These are phyloP conservation scores for Tachysurus fulvidraco DNA, from an alignment of 2,113 vertebrate species.

Conservation along the genomic window DNA sequence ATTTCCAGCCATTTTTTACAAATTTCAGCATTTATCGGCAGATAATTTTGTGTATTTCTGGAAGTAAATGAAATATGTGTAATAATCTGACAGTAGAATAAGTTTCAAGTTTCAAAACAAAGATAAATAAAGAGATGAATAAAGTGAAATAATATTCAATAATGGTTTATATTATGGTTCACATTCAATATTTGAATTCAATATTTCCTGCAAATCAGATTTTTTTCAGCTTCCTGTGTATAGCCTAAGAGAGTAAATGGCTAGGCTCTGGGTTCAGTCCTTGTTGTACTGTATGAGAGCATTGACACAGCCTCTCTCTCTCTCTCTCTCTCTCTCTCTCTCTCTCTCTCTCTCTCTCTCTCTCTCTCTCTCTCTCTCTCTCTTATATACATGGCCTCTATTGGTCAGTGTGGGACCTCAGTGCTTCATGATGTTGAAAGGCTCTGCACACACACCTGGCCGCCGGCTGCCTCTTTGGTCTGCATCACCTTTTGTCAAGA, in stretches of 20 bases:
- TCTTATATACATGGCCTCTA: conserved; percentile 53
- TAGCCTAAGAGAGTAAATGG: background rate
- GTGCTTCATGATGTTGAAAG: conserved; percentile 68
- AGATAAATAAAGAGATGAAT: background rate
- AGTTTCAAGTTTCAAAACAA: background rate
- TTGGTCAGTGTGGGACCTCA: conserved; percentile 63
- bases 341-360: conserved; percentile 6
- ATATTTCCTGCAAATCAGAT: background rate
- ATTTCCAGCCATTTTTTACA: background rate
- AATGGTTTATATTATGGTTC: too few species aligned
- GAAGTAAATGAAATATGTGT: background rate
- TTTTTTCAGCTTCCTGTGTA: background rate
- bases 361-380: conserved; percentile 4
- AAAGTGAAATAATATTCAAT: too few species aligned
- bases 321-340: conserved; percentile 48
- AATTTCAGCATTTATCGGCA: background rate
- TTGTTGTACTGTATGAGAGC: background rate
- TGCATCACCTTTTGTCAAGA: conserved; percentile 78
- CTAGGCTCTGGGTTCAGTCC: background rate
- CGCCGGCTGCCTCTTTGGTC: conserved; percentile 75
- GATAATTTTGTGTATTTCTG: background rate
- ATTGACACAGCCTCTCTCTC: background rate
- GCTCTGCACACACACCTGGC: conserved; percentile 72
- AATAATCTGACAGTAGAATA: background rate
- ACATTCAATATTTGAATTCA: too few species aligned